Evolutionary conservation across 2,797 vertebrate genomes (phyloP).

Genomic region (Eurystomus glaucurus): DNA sequence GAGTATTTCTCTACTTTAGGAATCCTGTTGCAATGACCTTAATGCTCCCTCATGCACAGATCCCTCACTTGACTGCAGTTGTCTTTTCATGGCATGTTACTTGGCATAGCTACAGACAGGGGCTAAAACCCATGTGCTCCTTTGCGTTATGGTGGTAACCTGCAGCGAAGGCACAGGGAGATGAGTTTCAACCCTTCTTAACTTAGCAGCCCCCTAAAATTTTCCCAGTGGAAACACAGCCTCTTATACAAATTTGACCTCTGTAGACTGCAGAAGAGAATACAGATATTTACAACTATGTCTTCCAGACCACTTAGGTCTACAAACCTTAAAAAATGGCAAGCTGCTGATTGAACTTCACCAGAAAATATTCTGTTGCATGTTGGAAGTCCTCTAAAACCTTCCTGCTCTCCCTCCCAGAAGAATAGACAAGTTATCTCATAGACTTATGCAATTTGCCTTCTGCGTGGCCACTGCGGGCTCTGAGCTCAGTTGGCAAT

Average conservation of each 20-base stretch:
- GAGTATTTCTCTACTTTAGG: not conserved
- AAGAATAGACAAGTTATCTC: conserved; percentile 3
- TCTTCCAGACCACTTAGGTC: not conserved
- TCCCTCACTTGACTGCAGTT: not conserved
- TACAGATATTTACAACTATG: not conserved
- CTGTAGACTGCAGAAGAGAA: not conserved
- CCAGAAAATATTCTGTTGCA: not conserved
- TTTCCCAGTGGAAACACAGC: not conserved
- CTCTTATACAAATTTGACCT: not conserved
- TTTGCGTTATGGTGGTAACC: not conserved
- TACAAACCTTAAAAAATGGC: not conserved
- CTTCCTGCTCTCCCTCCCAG: not conserved
- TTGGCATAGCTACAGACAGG: not conserved
- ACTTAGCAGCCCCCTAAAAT: not conserved
- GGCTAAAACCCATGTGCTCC: not conserved
- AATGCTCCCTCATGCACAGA: not conserved
- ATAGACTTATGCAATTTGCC: not conserved
- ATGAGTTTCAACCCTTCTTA: not conserved
- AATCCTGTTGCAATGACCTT: not conserved
- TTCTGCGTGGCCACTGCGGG: not conserved
- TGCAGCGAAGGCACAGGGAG: not conserved
- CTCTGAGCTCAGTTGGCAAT: not conserved
- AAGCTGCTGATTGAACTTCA: not conserved
- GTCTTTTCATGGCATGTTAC: not conserved
- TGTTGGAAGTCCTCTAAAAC: not conserved